These are phyloP conservation scores for Phragmatobia fuliginosa DNA, from an alignment of 2,888 invertebrate genomes.

Conservation along the genomic window DNA sequence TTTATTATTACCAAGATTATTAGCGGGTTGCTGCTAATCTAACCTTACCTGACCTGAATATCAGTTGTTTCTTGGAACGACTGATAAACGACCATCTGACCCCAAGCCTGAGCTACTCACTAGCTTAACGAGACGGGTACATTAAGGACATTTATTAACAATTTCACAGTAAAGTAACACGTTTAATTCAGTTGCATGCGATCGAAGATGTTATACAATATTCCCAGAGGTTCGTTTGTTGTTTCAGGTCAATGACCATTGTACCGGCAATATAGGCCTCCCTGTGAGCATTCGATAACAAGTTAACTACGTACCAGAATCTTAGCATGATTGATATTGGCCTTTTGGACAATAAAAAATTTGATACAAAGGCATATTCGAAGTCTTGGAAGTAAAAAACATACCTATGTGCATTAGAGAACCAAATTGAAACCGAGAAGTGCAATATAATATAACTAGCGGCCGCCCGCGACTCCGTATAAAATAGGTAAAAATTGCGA, in stretches of 20 bases:
- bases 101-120: too few relatives aligned
- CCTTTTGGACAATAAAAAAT: background rate
- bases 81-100: too few relatives aligned
- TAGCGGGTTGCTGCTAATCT: too few relatives aligned
- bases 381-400: background rate
- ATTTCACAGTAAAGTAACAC: background rate
- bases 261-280: background rate
- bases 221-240: constrained; percentile 9
- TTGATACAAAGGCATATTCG: background rate
- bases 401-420: background rate
- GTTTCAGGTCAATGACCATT: constrained; percentile 13
- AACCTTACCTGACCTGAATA: too few relatives aligned
- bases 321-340: constrained; percentile 6
- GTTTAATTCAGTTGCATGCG: background rate
- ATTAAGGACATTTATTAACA: too few relatives aligned
- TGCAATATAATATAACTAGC: background rate
- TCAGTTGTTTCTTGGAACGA: too few relatives aligned
- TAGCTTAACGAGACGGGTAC: too few relatives aligned
- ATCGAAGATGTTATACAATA: background rate
- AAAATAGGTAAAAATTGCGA: too few relatives aligned
- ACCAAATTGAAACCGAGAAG: background rate
- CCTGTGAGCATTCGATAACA: constrained; percentile 1
- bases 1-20: too few relatives aligned
- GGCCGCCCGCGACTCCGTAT: too few relatives aligned
- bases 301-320: background rate